Conservation (phyloP, 2,888 invertebrate species). For the Coleophora deauratella region DNA sequence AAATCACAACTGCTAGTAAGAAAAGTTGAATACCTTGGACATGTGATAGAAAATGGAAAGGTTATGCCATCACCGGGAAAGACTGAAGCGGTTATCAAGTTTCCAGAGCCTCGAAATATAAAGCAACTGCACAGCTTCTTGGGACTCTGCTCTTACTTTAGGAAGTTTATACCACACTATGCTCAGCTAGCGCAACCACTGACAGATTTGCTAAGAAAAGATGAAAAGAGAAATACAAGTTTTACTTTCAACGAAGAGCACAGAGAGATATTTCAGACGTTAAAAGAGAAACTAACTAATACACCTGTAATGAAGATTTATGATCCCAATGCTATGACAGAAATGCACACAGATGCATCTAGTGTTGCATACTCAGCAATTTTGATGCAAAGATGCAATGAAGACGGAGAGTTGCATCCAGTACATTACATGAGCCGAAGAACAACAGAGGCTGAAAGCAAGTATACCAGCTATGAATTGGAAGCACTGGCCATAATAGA, state of each 20-base stretch:
- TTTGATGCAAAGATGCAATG: no score
- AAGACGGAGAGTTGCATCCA: no score
- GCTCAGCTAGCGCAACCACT: slow-evolving; percentile 19
- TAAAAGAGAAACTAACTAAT: slow-evolving; percentile 3
- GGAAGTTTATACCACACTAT: slow-evolving; percentile 21
- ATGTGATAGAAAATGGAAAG: slow-evolving; percentile 9
- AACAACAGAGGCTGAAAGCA: no score
- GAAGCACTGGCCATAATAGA: no score
- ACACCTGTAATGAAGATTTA: slow-evolving; percentile 9
- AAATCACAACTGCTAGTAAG: slow-evolving; percentile 4
- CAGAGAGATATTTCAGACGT: not conserved
- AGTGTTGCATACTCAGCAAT: no score
- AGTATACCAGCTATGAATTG: no score
- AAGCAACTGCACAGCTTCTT: slow-evolving; percentile 19
- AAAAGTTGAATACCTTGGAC: slow-evolving; percentile 10
- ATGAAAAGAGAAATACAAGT: no score
- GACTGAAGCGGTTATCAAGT: slow-evolving; percentile 14
- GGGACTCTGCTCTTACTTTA: slow-evolving; percentile 19
- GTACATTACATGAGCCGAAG: no score
- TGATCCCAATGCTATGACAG: no score
- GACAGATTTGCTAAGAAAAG: slow-evolving; percentile 13
- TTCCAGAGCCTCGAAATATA: slow-evolving; percentile 12
- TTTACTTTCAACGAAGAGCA: slow-evolving; percentile 1
- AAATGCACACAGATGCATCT: no score
- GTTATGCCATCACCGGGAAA: slow-evolving; percentile 17